A percentile compares a stretch with the other conserved stretches of the same genome.
Conservation (phyloP, 2,888 invertebrate species). For the Diabrotica balteata region DNA sequence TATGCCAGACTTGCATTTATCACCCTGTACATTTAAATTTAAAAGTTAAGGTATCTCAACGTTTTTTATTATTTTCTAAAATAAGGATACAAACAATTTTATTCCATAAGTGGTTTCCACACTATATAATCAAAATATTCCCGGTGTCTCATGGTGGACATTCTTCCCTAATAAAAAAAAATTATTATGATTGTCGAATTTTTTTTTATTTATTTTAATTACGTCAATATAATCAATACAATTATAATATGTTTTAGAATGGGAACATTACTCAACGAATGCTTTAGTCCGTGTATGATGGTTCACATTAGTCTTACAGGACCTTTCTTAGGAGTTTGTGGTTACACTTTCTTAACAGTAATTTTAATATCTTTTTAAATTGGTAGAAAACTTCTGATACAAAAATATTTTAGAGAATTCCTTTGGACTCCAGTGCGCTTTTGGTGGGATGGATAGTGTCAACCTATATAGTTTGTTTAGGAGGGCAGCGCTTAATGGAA, state of each 20-base stretch:
- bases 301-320: constrained; percentile 35
- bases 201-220: no score
- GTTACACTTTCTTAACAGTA: constrained; percentile 30
- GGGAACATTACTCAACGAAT: constrained; percentile 25
- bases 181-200: no score
- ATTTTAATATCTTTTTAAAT: background rate
- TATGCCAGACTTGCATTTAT: no score
- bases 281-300: constrained; percentile 34
- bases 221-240: no score
- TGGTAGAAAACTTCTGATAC: background rate
- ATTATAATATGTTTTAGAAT: constrained; percentile 20
- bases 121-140: no score
- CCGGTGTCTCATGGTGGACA: no score
- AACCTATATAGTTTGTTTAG: constrained; percentile 35
- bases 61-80: no score
- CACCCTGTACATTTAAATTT: no score
- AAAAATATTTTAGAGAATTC: constrained; percentile 22
- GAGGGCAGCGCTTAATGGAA: constrained; percentile 39
- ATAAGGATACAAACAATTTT: no score
- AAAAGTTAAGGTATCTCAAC: no score
- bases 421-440: constrained; percentile 31
- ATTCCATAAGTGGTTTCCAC: no score
- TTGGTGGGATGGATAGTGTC: constrained; percentile 40
- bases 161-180: no score
- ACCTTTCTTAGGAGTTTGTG: constrained; percentile 31